phyloP scores from a whole-genome alignment of 92 coral and sea anemone genomes.

The Metridium senile region DNA sequence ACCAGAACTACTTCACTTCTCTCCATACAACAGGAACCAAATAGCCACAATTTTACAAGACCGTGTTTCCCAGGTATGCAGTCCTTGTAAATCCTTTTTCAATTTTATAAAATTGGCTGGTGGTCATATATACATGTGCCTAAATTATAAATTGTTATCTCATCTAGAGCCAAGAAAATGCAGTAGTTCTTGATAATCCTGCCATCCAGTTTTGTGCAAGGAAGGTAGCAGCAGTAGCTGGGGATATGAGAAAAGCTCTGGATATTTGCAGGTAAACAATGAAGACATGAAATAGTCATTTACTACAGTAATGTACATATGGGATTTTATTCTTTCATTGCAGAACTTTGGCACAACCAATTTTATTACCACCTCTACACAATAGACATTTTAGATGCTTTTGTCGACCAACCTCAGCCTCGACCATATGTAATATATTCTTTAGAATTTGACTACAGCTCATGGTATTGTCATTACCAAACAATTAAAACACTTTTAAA shows the following conservation, averaged over 20 bases:
- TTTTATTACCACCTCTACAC: too few relatives aligned
- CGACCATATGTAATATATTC: neutral
- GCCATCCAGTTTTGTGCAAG: constrained; percentile 99
- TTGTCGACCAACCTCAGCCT: too few relatives aligned
- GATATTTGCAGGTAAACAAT: constrained; percentile 87
- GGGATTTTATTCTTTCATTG: too few relatives aligned
- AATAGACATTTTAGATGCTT: too few relatives aligned
- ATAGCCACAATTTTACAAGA: constrained; percentile 77
- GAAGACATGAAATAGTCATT: too few relatives aligned
- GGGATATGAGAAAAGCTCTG: constrained; percentile 96
- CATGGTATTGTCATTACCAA: too few relatives aligned
- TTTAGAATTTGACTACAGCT: too few relatives aligned
- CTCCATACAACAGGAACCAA: constrained; percentile 93
- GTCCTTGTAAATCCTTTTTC: neutral
- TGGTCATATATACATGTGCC: too few relatives aligned
- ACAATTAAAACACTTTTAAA: too few relatives aligned
- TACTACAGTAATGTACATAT: too few relatives aligned
- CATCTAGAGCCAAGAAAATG: constrained; percentile 42
- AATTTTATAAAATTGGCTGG: neutral
- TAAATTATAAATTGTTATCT: neutral
- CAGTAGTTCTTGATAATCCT: constrained; percentile 65
- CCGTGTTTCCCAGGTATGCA: constrained; percentile 78
- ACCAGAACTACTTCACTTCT: constrained; percentile 88
- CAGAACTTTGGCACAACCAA: too few relatives aligned
- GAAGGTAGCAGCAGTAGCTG: constrained; percentile 95